Conservation (phyloP, 1,140 invertebrate species). For the Trachelipus rathkii region DNA sequence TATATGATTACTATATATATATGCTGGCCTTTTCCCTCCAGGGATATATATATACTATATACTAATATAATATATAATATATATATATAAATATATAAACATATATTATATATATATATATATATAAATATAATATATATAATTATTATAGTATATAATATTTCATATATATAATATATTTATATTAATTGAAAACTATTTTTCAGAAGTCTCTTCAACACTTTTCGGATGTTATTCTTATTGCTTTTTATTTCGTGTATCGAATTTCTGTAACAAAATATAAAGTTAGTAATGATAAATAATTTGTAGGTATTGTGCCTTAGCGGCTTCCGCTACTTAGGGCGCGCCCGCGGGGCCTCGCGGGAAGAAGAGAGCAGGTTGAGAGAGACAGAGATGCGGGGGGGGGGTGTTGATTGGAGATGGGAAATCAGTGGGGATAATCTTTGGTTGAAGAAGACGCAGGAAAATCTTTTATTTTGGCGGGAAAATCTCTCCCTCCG, state of each 20-base stretch:
- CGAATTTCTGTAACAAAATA: not conserved
- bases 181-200: not conserved
- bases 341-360: not conserved
- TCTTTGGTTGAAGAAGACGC: not conserved
- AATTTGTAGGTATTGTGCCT: not conserved
- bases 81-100: not conserved
- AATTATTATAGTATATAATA: not conserved
- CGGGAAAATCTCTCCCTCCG: not conserved
- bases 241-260: not conserved
- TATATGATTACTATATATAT: no score
- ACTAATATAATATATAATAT: not conserved
- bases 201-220: no score
- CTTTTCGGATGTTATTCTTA: not conserved
- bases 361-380: not conserved
- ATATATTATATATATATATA: not conserved
- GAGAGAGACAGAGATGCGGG: no score
- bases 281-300: not conserved
- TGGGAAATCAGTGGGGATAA: not conserved
- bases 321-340: not conserved
- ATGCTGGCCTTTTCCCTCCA: no score
- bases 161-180: not conserved
- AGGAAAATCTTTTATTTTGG: not conserved
- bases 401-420: no score
- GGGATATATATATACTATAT: not conserved
- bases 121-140: not conserved